Percentiles rank a stretch among this genome's conserved stretches.
These are phyloP conservation scores for Pangasius larnaudii DNA, from an alignment of 2,797 vertebrate genomes.

Conservation along the genomic window DNA sequence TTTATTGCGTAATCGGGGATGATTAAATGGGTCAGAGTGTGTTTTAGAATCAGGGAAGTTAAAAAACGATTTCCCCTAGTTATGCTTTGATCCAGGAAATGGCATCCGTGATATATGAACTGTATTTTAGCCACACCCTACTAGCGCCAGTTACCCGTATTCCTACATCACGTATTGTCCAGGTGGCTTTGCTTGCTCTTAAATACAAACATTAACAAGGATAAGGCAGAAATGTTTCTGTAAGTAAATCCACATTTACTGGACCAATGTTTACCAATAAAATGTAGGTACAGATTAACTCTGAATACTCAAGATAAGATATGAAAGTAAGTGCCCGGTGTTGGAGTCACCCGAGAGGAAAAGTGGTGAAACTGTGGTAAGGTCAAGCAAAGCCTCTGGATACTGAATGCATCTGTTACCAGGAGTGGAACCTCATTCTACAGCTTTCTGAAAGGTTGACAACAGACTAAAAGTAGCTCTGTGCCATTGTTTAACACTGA, in stretches of 20 bases:
- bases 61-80: background rate
- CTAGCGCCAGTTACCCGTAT: background rate
- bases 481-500: background rate
- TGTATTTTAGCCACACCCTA: background rate
- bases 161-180: background rate
- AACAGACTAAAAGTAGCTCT: background rate
- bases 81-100: slow-evolving; percentile 1
- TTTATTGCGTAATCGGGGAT: background rate
- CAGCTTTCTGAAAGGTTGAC: background rate
- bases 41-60: background rate
- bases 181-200: background rate
- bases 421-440: background rate
- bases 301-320: background rate
- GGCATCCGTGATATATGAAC: background rate
- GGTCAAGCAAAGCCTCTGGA: background rate
- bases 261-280: background rate
- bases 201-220: background rate
- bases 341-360: background rate
- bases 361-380: background rate
- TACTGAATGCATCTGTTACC: background rate
- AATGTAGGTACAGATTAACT: background rate
- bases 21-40: background rate
- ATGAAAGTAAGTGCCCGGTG: background rate
- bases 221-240: background rate
- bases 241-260: background rate